phyloP scores from a whole-genome alignment of 2,797 vertebrate species.

The Fistularia tabacaria region DNA sequence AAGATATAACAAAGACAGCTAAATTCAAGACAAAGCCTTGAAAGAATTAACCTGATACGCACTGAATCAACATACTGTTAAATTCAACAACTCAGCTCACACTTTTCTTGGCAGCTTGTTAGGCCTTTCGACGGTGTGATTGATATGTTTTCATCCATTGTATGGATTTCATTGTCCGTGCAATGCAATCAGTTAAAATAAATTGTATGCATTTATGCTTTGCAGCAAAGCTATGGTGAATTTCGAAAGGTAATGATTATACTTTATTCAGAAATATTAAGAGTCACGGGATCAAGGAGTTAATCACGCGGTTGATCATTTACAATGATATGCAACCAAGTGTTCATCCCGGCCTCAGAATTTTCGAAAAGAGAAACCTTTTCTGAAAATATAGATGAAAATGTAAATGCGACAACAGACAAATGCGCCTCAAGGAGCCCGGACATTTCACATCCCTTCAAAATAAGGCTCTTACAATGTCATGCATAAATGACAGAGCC shows the following conservation, averaged over 20 bases:
- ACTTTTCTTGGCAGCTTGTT: slow-evolving; percentile 9
- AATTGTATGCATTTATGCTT: too few species aligned
- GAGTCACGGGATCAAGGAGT: too few species aligned
- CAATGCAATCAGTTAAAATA: too few species aligned
- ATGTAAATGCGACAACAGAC: neutral
- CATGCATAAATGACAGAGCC: too few species aligned
- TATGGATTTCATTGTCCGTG: too few species aligned
- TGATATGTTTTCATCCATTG: neutral
- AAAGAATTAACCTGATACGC: neutral
- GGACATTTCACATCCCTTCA: slow-evolving; percentile 24
- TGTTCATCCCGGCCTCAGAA: too few species aligned
- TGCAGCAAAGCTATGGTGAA: too few species aligned
- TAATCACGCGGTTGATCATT: too few species aligned
- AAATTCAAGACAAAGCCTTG: slow-evolving; percentile 8
- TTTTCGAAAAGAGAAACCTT: neutral
- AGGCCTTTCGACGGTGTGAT: neutral
- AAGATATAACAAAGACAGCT: neutral
- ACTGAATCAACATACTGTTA: neutral
- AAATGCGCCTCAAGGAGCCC: neutral
- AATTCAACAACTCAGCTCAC: neutral
- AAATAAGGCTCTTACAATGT: slow-evolving; percentile 17
- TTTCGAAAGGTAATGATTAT: too few species aligned
- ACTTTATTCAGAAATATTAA: too few species aligned
- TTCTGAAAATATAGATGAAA: neutral
- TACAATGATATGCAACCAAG: too few species aligned